These are phyloP conservation scores for Alloscopus bannaensis DNA, from an alignment of 2,888 invertebrate genomes.

Conservation along the genomic window DNA sequence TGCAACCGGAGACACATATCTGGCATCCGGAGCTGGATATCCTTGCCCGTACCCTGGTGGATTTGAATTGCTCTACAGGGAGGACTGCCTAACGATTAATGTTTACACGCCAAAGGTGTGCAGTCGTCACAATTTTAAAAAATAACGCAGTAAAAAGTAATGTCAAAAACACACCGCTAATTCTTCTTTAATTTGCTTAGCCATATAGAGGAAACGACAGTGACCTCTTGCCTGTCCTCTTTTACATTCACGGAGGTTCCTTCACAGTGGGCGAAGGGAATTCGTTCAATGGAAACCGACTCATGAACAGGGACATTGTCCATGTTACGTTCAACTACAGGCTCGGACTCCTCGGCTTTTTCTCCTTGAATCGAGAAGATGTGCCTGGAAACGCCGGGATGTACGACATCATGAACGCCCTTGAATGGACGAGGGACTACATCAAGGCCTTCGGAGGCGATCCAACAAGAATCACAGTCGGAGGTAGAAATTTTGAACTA, in stretches of 20 bases:
- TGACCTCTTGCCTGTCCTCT: conserved; percentile 68
- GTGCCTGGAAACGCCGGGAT: conserved; percentile 74
- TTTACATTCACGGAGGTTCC: conserved; percentile 73
- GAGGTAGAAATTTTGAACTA: conserved; percentile 62
- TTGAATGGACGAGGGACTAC: conserved; percentile 72
- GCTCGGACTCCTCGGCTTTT: conserved; percentile 70
- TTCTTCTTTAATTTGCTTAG: too few species aligned
- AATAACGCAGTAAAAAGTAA: too few species aligned
- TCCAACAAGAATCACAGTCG: conserved; percentile 66
- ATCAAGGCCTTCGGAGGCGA: conserved; percentile 72
- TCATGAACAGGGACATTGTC: conserved; percentile 71
- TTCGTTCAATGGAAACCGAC: conserved; percentile 54
- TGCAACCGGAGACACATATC: conserved; percentile 29
- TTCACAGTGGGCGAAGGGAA: conserved; percentile 67
- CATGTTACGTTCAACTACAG: conserved; percentile 70
- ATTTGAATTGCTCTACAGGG: conserved; percentile 29
- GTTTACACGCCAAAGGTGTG: conserved; percentile 60
- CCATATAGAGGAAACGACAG: conserved; percentile 38
- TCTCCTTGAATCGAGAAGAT: conserved; percentile 69
- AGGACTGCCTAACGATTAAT: conserved; percentile 57
- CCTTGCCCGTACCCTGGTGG: conserved; percentile 50
- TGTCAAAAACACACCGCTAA: too few species aligned
- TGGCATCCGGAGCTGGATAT: conserved; percentile 26
- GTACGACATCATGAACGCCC: conserved; percentile 75
- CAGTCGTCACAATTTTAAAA: too few species aligned